A percentile compares a stretch with the other conserved stretches of the same genome.
These are phyloP conservation scores for Tineola bisselliella DNA, from an alignment of 2,888 invertebrate genomes.

Conservation along the genomic window DNA sequence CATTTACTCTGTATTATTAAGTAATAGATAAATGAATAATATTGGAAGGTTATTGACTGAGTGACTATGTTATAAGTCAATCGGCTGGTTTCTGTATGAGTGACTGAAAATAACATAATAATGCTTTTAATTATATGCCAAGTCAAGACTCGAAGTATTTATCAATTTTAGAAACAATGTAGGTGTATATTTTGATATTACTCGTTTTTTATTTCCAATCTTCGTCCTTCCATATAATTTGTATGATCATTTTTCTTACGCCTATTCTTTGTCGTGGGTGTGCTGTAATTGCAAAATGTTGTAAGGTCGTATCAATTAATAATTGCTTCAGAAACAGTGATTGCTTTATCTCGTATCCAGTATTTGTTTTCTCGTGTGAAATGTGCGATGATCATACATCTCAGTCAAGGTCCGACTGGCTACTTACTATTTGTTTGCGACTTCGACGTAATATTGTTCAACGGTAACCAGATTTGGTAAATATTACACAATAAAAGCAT, in stretches of 20 bases:
- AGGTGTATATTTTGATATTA: not conserved
- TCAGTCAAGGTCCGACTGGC: constrained; percentile 8
- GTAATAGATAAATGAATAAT: no score
- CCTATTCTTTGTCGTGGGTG: constrained; percentile 23
- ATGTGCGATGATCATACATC: not conserved
- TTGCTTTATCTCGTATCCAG: constrained; percentile 13
- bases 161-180: not conserved
- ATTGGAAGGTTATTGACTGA: no score
- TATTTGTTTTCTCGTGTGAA: constrained; percentile 14
- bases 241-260: constrained; percentile 24
- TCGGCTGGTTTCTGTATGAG: no score
- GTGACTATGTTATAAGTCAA: no score
- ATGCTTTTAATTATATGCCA: no score
- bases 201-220: not conserved
- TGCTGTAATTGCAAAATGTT: constrained; percentile 26
- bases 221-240: constrained; percentile 24
- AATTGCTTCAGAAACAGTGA: constrained; percentile 23
- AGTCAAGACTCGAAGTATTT: not conserved
- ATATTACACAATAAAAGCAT: no score
- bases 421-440: not conserved
- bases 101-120: no score
- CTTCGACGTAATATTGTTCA: not conserved
- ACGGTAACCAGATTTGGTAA: not conserved
- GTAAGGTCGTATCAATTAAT: constrained; percentile 26
- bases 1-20: no score